phyloP scores from a whole-genome alignment of 1,140 invertebrate species.

The Pararge aegeria region DNA sequence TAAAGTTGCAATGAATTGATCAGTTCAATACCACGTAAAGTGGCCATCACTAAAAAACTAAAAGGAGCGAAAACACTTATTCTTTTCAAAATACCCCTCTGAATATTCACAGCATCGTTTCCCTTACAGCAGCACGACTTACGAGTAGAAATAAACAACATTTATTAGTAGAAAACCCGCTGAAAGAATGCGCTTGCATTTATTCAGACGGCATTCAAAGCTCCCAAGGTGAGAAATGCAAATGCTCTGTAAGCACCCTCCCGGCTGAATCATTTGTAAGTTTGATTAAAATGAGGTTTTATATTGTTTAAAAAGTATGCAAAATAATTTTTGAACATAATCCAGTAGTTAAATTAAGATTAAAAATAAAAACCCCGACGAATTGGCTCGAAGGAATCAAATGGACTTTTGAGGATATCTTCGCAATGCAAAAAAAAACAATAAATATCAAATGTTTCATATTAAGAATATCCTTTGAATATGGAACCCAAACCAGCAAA shows the following conservation, averaged over 20 bases:
- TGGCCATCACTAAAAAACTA: neutral
- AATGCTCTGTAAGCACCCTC: constrained; percentile 1
- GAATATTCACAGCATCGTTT: constrained; percentile 2
- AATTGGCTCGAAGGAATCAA: too few relatives aligned
- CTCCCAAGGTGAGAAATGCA: constrained; percentile 14
- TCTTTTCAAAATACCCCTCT: neutral
- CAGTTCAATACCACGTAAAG: too few relatives aligned
- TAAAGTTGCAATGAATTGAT: too few relatives aligned
- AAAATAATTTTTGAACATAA: too few relatives aligned
- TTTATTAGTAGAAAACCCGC: constrained; percentile 12
- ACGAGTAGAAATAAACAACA: constrained; percentile 12
- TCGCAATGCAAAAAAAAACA: too few relatives aligned
- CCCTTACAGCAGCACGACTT: neutral
- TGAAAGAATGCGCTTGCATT: constrained; percentile 6
- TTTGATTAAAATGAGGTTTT: neutral
- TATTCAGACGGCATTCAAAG: constrained; percentile 3
- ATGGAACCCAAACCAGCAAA: too few relatives aligned
- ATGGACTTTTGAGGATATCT: too few relatives aligned
- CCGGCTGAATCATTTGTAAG: neutral
- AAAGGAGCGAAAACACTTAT: neutral
- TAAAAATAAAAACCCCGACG: too few relatives aligned
- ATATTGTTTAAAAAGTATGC: neutral
- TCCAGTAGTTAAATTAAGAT: too few relatives aligned
- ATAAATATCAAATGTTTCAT: too few relatives aligned
- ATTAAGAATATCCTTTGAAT: too few relatives aligned